phyloP scores from a whole-genome alignment of 2,797 vertebrate species.

The Pygocentrus nattereri region DNA sequence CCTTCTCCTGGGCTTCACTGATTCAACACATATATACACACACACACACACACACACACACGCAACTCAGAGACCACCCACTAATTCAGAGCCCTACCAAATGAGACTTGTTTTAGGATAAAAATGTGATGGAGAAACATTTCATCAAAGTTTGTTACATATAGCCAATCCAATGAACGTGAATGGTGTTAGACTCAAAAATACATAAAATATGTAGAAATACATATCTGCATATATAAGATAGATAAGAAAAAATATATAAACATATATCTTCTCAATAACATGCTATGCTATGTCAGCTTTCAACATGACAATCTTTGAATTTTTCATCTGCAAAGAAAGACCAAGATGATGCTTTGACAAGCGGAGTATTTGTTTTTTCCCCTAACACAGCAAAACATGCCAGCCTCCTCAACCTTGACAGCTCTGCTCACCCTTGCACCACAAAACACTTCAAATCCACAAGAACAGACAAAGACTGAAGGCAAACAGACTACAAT shows the following conservation, averaged over 20 bases:
- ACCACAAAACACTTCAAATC: constrained; percentile 44
- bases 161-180: neutral
- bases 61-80: constrained; percentile 59
- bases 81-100: constrained; percentile 24
- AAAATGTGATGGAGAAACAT: constrained; percentile 4
- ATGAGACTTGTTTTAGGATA: constrained; percentile 71
- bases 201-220: neutral
- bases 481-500: constrained; percentile 60
- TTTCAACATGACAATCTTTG: constrained; percentile 85
- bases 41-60: constrained; percentile 76
- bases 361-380: constrained; percentile 69
- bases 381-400: constrained; percentile 70
- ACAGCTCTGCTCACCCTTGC: constrained; percentile 60
- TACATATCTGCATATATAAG: neutral
- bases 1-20: constrained; percentile 93
- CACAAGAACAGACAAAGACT: neutral
- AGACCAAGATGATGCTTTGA: constrained; percentile 72
- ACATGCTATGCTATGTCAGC: constrained; percentile 84
- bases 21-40: constrained; percentile 83
- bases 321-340: constrained; percentile 76
- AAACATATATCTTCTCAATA: constrained; percentile 71
- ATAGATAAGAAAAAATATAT: constrained; percentile 55
- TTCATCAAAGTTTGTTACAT: neutral
- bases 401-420: constrained; percentile 72
- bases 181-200: neutral